Base-by-base conservation (phyloP, 2,113 vertebrate species). In the Hippolais icterina region DNA sequence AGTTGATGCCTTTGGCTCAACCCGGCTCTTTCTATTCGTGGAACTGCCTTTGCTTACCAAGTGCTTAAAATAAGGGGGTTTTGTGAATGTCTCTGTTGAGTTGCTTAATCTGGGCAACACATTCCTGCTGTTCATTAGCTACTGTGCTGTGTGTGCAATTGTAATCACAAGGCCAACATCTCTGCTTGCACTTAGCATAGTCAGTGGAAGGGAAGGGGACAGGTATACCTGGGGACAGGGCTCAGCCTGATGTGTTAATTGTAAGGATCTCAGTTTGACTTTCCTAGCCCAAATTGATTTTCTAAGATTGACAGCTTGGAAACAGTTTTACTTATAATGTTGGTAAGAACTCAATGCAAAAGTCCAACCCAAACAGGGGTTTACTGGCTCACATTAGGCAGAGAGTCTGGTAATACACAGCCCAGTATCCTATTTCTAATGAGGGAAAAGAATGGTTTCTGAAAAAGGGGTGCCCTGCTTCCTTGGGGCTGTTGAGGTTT, bases 21-120 rank as follows among this genome's bases (percentile, higher is more conserved):
- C 33, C 2, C 1, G 6, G 54, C 27, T 70, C 0, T 60, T 70
- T 69, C 31, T 64, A 1, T 24, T 27, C 0, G 0, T 80, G 39
- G 28, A 87, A 15, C 66, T 78, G 53, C 3, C 2, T 75, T 66
- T 68, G 35, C 53, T 52, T 60, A 59, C 23, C 9, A 4, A 39
- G 31, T 47, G 41, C 52, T 81, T 78, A 39, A 83, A 92, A 54
- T 33, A 52, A 63, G 47, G 14, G 13, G 1, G 3, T 81, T 63
- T 37, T 22, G 9, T 70, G 35, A 64, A 23, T 3, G 3, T 31
- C 47, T 70, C 22, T 59, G 28, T 37, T 3, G 13, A 47, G 53
- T 39, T 3, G 0, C 19, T 74, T 11, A 68, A 56, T 42, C 1
- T 0, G 2, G 29, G 29, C 39, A 35, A 52, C 3, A 1, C 50